Evolutionary conservation across 2,888 invertebrate species (phyloP), one percentile per base, ranked within the genome.

Genomic region (Callinectes sapidus): DNA sequence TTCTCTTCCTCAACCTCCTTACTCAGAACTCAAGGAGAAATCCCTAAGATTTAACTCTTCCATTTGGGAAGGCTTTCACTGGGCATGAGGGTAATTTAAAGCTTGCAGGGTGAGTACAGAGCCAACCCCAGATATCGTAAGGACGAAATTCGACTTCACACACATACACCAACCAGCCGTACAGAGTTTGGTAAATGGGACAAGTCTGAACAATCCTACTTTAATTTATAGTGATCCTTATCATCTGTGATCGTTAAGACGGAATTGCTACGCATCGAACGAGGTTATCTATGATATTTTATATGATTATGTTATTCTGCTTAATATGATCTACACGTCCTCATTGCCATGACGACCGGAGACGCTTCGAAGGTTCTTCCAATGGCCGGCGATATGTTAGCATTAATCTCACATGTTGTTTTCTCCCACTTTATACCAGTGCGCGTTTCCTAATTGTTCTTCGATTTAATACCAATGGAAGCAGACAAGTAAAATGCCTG

Each of bases 211-310:
- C 90, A 92, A 92, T 92, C 90, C 92, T 90, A 92, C 92, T 90
- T 92, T 92, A 92, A 92, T 92, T 92, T 92, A 92, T 92, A 92
- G 92, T 92, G 92, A 92, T 92, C 92, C 92, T 92, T 92, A 92
- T 92, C 92, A 92, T 92, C 92, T 90, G 90, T 92, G 92, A 92
- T 92, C 92, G 92, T 92, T 92, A 92, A 87, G 92, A 87, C 90
- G 92, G 85, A 92, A 92, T 92, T 92, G 92, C 85, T 71, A 85
- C 89, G 42, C 89, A 81, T 85, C 77, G 42, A 87, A 35, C 85
- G 35, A 28, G 39, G 92, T 32, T 89, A 77, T 89, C 71, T 81
- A 23, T 48, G 89, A 87, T 87, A 66, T 91, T 91, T 87, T 91
- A 71, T 35, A 48, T 48, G 91, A 48, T 88, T 86, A 35, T 90